Base-by-base conservation (phyloP, 2,888 invertebrate species). In the Argyra leucocephala region DNA sequence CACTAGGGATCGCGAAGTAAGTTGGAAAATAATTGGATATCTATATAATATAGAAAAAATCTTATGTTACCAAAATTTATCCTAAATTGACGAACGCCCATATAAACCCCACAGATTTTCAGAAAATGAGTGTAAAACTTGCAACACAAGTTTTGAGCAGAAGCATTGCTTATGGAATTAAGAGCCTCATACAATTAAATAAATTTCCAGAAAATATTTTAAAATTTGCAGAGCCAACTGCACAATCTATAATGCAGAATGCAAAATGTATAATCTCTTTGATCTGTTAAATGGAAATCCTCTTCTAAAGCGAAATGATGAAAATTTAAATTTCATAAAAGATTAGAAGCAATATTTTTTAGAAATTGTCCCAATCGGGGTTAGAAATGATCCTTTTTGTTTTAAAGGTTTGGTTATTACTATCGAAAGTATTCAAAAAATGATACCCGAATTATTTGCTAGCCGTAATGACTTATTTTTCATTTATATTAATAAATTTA, bases 41-140 rank as follows among this genome's bases (percentile, higher is more conserved):
- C 36, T 63, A 22, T 66, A 66, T 24, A 66, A 67, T 9, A 37
- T 37, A 60, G 65, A 67, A 26, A 63, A 31, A 63, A 37, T n/a
- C 15, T 58, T 57, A 15, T 22, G 3, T 23, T 10, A 62, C 57
- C 4, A 67, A 64, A 60, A 59, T 64, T 10, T 65, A 60, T 15
- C 62, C 64, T 36, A 66, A 68, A 63, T 57, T 67, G 15, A 67
- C 68, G n/a, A 61, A 57, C 2, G 66, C 66, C 23, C 67, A 67
- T 23, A 67, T 67, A 60, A 48, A 68, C 15, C 67, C 66, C 21
- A 65, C 64, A n/a, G 24, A 64, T 5, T 68, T 70, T 63, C 65
- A 70, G 62, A 69, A 69, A 68, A 68, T 69, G 63, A 65, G 64
- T n/a, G 67, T 68, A 4, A 67, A 69, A 59, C 63, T 67, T 48